Conservation (phyloP, 2,888 invertebrate genomes). For the Sarcophaga carnaria region DNA sequence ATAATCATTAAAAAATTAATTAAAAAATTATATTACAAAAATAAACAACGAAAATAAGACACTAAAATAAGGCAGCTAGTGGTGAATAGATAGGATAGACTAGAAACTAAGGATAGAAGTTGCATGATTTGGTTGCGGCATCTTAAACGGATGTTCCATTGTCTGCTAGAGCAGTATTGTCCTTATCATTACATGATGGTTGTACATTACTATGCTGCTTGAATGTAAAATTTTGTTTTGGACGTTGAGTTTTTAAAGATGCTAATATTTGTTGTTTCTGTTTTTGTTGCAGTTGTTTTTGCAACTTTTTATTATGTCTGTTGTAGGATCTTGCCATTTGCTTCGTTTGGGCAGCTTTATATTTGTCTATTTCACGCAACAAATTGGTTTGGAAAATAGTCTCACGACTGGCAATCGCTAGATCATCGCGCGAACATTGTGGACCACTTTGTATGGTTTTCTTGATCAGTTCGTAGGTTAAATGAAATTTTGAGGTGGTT, state of each 20-base stretch:
- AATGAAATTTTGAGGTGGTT: conserved; percentile 18
- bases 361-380: neutral
- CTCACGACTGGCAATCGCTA: conserved; percentile 17
- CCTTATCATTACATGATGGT: neutral
- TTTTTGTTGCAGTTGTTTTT: neutral
- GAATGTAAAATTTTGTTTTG: neutral
- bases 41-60: too few species aligned
- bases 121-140: neutral
- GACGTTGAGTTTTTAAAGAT: neutral
- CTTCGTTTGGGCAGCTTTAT: neutral
- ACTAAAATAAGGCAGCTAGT: too few species aligned
- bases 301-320: neutral
- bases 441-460: conserved; percentile 33
- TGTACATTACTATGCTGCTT: neutral
- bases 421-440: conserved; percentile 36
- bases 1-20: too few species aligned
- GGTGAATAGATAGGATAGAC: too few species aligned
- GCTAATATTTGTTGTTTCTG: neutral
- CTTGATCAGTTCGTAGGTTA: conserved; percentile 43
- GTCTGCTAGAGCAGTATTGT: neutral
- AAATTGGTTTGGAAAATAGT: conserved; percentile 43
- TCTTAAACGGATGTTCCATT: neutral
- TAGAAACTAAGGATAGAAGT: too few species aligned
- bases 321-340: neutral
- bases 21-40: too few species aligned